Base-by-base conservation (phyloP, 2,797 vertebrate species). In the Heterohyrax brucei region DNA sequence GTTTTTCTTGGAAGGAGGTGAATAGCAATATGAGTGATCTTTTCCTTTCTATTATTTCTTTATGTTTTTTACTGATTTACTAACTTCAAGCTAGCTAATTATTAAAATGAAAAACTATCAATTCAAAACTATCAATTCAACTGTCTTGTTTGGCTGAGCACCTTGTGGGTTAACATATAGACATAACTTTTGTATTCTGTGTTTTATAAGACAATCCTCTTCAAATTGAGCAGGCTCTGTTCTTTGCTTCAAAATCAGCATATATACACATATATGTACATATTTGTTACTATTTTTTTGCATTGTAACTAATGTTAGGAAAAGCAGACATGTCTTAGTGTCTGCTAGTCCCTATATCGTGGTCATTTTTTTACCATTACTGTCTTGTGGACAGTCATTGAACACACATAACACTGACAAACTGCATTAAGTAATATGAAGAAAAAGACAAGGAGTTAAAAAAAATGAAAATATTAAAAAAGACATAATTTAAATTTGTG, bases 31-130 rank as follows among this genome's bases (percentile, higher is more conserved):
- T 6, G 83, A 21, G 9, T 64, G 10, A 46, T 26, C 33, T 85
- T 77, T 61, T 72, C 13, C 70, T 62, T 91, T 44, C 68, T 53
- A 53, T 8, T 78, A 70, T 72, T n/a, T 66, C 2, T 90, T 48
- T 59, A 75, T 22, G 9, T 53, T 56, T 70, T 59, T 61, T 2
- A 39, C 62, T 64, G n/a, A 53, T n/a, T 83, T 81, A 30, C 30
- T 93, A 56, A 72, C 76, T 90, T 81, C 73, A 89, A 89, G 10
- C 26, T 83, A 12, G 12, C 66, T 89, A 89, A 56, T 22, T 78
- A 28, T 82, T 89, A 64, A 93, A 39, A 56, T 77, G 48, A 77
- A 78, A 66, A 89, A 30, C 10, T 84, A 22, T 53, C 46, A 46
- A 9, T 44, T 93, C 48, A 81, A 33, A 89, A 30, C 10, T 84